A percentile compares a stretch with the other conserved stretches of the same genome.
These are phyloP conservation scores for Ornithoptera priamus DNA, from an alignment of 2,888 invertebrate genomes.

Conservation along the genomic window DNA sequence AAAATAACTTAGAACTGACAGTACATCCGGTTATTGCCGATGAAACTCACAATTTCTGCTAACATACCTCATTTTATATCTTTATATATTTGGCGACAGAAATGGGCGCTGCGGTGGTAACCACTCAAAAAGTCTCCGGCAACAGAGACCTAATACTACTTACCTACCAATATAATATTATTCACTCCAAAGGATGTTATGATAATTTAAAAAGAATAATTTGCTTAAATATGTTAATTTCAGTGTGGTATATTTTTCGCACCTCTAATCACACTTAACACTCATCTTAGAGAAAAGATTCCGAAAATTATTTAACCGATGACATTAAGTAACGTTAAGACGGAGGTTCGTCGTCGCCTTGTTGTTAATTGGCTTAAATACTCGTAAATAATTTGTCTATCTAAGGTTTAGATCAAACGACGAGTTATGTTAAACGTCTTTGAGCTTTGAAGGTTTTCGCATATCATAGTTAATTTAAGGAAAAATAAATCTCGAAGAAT, in stretches of 20 bases:
- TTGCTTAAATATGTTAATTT: neutral
- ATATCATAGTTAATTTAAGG: conserved; percentile 22
- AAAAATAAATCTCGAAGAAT: conserved; percentile 18
- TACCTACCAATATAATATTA: no score
- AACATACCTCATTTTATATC: no score
- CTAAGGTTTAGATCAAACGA: conserved; percentile 17
- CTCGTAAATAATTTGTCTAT: conserved; percentile 20
- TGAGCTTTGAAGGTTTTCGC: conserved; percentile 23
- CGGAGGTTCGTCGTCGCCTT: neutral
- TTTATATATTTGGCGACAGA: no score
- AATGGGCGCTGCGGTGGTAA: no score
- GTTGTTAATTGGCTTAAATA: conserved; percentile 11
- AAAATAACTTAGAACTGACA: no score
- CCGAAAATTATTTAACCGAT: conserved; percentile 6
- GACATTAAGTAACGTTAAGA: conserved; percentile 4
- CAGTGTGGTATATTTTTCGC: conserved; percentile 8
- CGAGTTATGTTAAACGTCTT: conserved; percentile 25
- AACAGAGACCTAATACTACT: no score
- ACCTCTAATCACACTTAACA: conserved; percentile 2
- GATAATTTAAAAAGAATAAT: no score
- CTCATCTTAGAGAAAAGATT: conserved; percentile 2
- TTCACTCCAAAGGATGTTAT: no score
- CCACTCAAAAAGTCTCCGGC: no score
- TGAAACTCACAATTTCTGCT: no score
- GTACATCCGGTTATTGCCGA: no score